A percentile compares a stretch with the other conserved stretches of the same genome.
These are phyloP conservation scores for Mormyrus hasselquistii DNA, from an alignment of 2,797 vertebrate genomes.

Conservation along the genomic window DNA sequence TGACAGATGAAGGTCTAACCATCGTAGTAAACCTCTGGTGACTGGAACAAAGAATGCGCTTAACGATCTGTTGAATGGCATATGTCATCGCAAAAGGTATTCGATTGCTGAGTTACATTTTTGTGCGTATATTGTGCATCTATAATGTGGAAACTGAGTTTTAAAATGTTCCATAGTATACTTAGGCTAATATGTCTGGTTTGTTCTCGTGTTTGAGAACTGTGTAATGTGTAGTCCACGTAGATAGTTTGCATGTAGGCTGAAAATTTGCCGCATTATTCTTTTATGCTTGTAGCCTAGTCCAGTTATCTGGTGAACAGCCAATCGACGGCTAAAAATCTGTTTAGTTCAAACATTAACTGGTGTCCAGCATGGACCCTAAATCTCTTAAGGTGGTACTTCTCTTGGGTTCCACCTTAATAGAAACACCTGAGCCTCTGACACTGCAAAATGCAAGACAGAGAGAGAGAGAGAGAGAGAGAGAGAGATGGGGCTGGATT, in stretches of 20 bases:
- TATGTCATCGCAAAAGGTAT: background rate
- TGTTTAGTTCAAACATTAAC: constrained; percentile 33
- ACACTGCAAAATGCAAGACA: constrained; percentile 32
- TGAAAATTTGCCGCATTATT: background rate
- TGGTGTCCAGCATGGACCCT: constrained; percentile 31
- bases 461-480: constrained; percentile 32
- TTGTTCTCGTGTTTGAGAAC: background rate
- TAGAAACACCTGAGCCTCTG: constrained; percentile 40
- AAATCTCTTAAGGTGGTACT: constrained; percentile 39
- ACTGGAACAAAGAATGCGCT: background rate
- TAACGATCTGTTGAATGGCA: background rate
- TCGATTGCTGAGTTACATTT: background rate
- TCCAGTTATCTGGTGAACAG: constrained; percentile 26
- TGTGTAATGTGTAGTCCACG: background rate
- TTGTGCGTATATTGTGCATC: background rate
- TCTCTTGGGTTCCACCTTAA: constrained; percentile 46
- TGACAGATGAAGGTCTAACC: constrained; percentile 3
- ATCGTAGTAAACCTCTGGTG: constrained; percentile 1
- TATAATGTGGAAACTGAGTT: background rate
- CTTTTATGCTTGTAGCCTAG: background rate
- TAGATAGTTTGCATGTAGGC: background rate
- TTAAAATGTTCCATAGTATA: background rate
- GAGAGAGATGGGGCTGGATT: constrained; percentile 53
- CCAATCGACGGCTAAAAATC: constrained; percentile 49
- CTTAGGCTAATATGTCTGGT: background rate